These are phyloP conservation scores for Eulithis prunata DNA, from an alignment of 2,888 invertebrate genomes.

Conservation along the genomic window DNA sequence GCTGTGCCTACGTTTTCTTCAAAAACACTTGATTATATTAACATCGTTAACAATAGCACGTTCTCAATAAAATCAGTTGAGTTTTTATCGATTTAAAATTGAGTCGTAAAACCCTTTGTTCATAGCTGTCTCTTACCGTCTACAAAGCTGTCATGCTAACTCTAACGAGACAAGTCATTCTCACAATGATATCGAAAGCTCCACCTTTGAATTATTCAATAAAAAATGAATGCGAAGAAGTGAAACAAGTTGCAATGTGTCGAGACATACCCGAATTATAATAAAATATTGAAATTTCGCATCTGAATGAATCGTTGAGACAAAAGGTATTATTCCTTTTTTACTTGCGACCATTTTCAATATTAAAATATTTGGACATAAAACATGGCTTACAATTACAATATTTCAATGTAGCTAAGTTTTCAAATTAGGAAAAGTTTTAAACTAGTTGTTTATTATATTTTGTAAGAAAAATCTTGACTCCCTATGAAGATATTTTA, in stretches of 20 bases:
- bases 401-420: constrained; percentile 6
- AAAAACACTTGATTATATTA: not conserved
- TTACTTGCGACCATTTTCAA: constrained; percentile 28
- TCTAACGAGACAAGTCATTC: constrained; percentile 67
- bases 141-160: constrained; percentile 49
- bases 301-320: constrained; percentile 42
- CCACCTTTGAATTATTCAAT: constrained; percentile 76
- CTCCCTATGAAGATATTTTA: not conserved
- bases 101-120: constrained; percentile 38
- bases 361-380: constrained; percentile 23
- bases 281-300: constrained; percentile 65
- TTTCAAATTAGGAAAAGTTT: constrained; percentile 7
- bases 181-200: constrained; percentile 64
- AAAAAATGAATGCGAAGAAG: constrained; percentile 69
- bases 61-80: constrained; percentile 21
- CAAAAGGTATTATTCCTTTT: constrained; percentile 45
- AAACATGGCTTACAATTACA: constrained; percentile 24
- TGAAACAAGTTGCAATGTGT: constrained; percentile 70
- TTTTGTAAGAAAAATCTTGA: not conserved
- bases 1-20: too few species aligned
- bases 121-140: constrained; percentile 40
- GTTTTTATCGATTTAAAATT: constrained; percentile 25
- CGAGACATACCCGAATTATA: constrained; percentile 70
- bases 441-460: constrained; percentile 2
- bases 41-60: constrained; percentile 25